Evolutionary conservation across 2,113 vertebrate genomes (phyloP), one percentile per base, ranked within the genome.

Genomic region (Labrus mixtus): DNA sequence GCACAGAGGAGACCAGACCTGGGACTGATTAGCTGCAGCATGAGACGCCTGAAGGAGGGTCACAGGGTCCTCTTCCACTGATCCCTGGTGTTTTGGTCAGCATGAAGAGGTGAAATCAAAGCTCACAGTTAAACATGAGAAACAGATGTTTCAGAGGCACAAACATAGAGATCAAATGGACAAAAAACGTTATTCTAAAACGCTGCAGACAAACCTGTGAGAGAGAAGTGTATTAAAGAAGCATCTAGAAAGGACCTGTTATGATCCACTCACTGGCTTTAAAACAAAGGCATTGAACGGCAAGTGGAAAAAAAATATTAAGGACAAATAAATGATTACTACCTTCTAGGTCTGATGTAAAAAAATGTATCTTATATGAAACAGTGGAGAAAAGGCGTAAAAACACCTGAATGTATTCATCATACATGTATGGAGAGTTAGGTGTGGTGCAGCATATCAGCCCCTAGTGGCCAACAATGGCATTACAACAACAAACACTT

Each of bases 21-120:
- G 95, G 69, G 93, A 91, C 62, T 87, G 90, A 58, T 91, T 85
- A 81, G 88, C 92, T 66, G 91, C 87, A 78, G 93, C 87, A 70
- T 94, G 93, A 87, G 91, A 60, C 4, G 92, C 90, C 89, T 91
- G 93, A 11, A 95, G 90, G 58, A 94, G 72, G 41, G 94, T 83
- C 79, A 94, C 87, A 0, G 93, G 91, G 55, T 93, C 94, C 86
- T 95, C 95, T 0, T 96, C 95, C 85, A 55, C 91, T 81, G 90
- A 93, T 90, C 87, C 95, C 96, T 97, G 91, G 77, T 51, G 81
- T 63, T 72, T 72, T 48, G 64, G 82, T 72, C 88, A 87, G 91
- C 89, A 81, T 78, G 63, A 89, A 83, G 89, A 86, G 77, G 79
- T 81, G 93, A 93, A 85, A 33, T 33, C 29, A 33, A 6, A 91